Base-by-base conservation (phyloP, 2,888 invertebrate species). In the Rhyacophila evoluta region DNA sequence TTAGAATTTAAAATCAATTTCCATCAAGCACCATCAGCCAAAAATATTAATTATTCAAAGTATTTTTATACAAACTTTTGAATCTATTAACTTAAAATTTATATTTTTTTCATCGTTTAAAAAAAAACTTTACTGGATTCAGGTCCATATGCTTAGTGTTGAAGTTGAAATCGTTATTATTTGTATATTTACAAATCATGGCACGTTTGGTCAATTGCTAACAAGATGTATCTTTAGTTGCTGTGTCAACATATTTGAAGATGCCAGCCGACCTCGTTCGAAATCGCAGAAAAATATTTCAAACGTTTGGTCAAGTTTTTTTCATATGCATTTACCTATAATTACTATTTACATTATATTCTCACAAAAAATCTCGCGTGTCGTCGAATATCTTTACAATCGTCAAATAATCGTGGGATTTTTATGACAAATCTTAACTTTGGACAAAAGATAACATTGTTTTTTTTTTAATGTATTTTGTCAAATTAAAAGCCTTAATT, bases 401-500 rank as follows among this genome's bases (percentile, higher is more conserved):
- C 74, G 78, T 74, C 74, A 74, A 78, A 74, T 71, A 74, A 78
- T 33, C 78, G 78, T 78, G 78, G 71, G 78, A 78, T 12, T 55
- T 28, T 33, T 74, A 12, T 71, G 74, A 78, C 74, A 78, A 55
- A 74, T 55, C 55, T 3, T 19, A 55, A 19, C 8, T 55, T 19
- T 10, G 55, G 15, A 55, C 55, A 55, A 55, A 55, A 55, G 55
- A 12, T 55, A 10, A 10, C 55, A 55, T 55, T 55, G 55, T 55
- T 55, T 55, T 8, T 19, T 55, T 25, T 19, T 12, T 15, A 4
- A 33, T 33, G 6, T 33, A 33, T 33, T 55, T 55, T 55, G 15
- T 55, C 25, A 25, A 55, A 55, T 55, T 55, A 55, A 55, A 55
- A 55, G 55, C 10, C 55, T 55, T 55, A 55, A 25, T 55, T 55